Base-by-base conservation (phyloP, 2,888 invertebrate species). In the Nudaria mundana region DNA sequence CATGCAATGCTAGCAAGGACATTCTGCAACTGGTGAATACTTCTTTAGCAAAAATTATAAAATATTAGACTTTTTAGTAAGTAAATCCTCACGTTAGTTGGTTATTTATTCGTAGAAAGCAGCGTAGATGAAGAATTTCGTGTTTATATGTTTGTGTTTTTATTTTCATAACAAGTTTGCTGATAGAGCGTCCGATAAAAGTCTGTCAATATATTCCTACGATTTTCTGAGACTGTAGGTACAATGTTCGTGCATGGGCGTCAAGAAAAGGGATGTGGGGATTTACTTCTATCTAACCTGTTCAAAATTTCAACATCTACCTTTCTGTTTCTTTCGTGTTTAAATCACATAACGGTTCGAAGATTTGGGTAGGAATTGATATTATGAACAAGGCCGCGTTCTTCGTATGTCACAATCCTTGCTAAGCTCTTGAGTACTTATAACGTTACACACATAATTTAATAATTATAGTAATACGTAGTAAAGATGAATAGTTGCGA, bases 1-100 rank as follows among this genome's bases (percentile, higher is more conserved):
- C 68, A 62, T 67, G 68, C 65, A 66, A 66, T 58, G 47, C 42
- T 51, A 44, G 63, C 75, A 77, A 81, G 80, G 81, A 78, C 78
- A 63, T 47, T 66, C 24, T 15, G 60, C 66, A 59, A 66, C 49
- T 41, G 52, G 56, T 56, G 52, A 59, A 56, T 50, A 62, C 59
- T 59, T 61, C 64, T 52, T 54, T 56, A 49, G 52, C 49, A 34
- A 44, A 39, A 34, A 46, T 37, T 30, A 16, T 16, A 22, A 30
- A 52, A 22, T 6, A 32, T 25, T 28, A 11, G n/a, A 32, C 30
- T 28, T 34, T 40, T 24, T n/a, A n/a, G n/a, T n/a, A n/a, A n/a
- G n/a, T n/a, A n/a, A n/a, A n/a, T n/a, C n/a, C n/a, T n/a, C n/a
- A n/a, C n/a, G n/a, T n/a, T n/a, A n/a, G n/a, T n/a, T n/a, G n/a